Conservation (phyloP, 1,140 invertebrate species). For the Lepidurus arcticus region DNA sequence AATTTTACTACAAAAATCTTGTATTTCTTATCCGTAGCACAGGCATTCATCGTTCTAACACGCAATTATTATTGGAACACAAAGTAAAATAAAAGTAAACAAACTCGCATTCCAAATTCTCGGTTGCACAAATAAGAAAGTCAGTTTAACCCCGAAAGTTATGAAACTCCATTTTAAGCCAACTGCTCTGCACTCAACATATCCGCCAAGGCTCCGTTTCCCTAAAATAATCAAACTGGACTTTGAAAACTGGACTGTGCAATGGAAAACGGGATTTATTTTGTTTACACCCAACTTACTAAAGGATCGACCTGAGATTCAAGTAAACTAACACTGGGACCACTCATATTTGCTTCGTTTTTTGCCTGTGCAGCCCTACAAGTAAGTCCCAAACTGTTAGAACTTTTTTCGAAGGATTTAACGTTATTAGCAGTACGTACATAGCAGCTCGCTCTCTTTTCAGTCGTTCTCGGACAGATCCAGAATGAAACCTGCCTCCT, state of each 20-base stretch:
- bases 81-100: slow-evolving; percentile 16
- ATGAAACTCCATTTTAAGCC: background rate
- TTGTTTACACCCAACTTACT: background rate
- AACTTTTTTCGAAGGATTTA: background rate
- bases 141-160: background rate
- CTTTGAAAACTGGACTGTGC: background rate
- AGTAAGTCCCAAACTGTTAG: background rate
- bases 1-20: slow-evolving; percentile 23
- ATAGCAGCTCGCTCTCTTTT: background rate
- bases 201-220: slow-evolving; percentile 24
- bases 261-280: background rate
- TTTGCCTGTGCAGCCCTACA: background rate
- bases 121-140: background rate
- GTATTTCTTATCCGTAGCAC: background rate
- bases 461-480: slow-evolving; percentile 45
- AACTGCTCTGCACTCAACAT: slow-evolving; percentile 27
- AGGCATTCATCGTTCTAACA: background rate
- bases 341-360: slow-evolving; percentile 3
- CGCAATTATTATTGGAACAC: background rate
- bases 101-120: background rate
- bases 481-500: slow-evolving; percentile 90
- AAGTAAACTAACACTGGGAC: background rate
- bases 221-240: background rate
- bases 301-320: slow-evolving; percentile 7
- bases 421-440: background rate